Base-by-base conservation (phyloP, 2,888 invertebrate species). In the Exephanes ischioxanthus region DNA sequence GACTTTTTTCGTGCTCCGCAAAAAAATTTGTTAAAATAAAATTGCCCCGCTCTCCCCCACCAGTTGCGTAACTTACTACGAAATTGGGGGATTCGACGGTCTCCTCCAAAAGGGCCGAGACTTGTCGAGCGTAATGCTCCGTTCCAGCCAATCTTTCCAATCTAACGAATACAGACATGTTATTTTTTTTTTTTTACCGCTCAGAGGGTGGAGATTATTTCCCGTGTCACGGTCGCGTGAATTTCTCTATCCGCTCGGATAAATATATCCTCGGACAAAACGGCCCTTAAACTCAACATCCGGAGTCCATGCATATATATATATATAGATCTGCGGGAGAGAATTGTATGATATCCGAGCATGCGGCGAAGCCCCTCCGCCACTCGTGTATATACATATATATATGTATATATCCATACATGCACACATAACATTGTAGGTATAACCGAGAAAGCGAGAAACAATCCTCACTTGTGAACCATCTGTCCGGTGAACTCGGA, bases 41-140 rank as follows among this genome's bases (percentile, higher is more conserved):
- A 16, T 45, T 45, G 14, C 45, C 45, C 16, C 11, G 14, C 14
- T 45, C 45, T 45, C 4, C 45, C 45, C 45, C 11, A 16, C 3
- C 45, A 14, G 45, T 58, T 26, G 4, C 1, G 5, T 22, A 51
- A 66, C 61, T 76, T 67, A 87, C 87, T 71, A 73, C 30, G 87
- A 92, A 92, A 87, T 89, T 88, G 63, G 92, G 87, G 66, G 92
- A 90, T 68, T 92, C 92, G 5, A 91, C 91, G 19, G 89, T 91
- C 79, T 91, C 88, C 58, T 90, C 90, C 66, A 92, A 85, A 83
- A 92, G 84, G 58, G 87, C 87, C 6, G 92, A 90, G 72, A 92
- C 88, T 87, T 92, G 89, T 80, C 87, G 86, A 66, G 90, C 89
- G 87, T 92, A 92, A 66, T 91, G 78, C 75, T 84, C 86, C 37